phyloP scores from a whole-genome alignment of 2,888 invertebrate genomes.

The Myopa tessellatipennis region DNA sequence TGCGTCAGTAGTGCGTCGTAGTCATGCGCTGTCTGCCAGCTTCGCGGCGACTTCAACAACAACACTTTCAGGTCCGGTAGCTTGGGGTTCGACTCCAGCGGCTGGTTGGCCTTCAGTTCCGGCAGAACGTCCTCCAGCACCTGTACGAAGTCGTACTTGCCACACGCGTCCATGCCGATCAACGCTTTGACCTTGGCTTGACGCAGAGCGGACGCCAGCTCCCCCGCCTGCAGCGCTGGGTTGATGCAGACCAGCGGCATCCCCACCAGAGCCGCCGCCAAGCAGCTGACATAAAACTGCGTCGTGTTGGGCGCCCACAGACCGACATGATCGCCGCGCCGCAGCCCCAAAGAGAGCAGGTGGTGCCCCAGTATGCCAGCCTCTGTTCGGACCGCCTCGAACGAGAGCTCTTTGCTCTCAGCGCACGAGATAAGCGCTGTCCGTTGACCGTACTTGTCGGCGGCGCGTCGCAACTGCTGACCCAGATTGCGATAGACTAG shows the following conservation, averaged over 20 bases:
- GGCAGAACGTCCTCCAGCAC: conserved; percentile 72
- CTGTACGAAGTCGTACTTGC: conserved; percentile 74
- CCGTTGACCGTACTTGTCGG: conserved; percentile 70
- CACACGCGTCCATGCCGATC: conserved; percentile 73
- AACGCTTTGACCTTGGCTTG: conserved; percentile 77
- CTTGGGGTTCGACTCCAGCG: not conserved
- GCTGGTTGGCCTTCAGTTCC: conserved; percentile 62
- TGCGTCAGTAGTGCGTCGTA: conserved; percentile 59
- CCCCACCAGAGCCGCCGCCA: conserved; percentile 78
- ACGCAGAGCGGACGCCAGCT: conserved; percentile 77
- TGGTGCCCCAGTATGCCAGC: conserved; percentile 76
- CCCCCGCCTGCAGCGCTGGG: conserved; percentile 76
- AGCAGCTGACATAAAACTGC: conserved; percentile 79
- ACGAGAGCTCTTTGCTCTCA: conserved; percentile 70
- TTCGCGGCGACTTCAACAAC: conserved; percentile 38
- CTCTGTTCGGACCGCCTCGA: conserved; percentile 68
- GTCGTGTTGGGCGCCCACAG: conserved; percentile 81
- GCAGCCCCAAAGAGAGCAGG: conserved; percentile 74
- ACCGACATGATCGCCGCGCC: conserved; percentile 78
- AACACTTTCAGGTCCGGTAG: conserved; percentile 36
- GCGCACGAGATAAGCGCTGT: conserved; percentile 71
- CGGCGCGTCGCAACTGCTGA: conserved; percentile 70
- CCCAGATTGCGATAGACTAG: conserved; percentile 71
- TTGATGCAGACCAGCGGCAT: conserved; percentile 80
- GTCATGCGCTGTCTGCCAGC: conserved; percentile 64